Evolutionary conservation across 2,113 vertebrate species (phyloP).

Genomic region (Phylloscopus trochilus): DNA sequence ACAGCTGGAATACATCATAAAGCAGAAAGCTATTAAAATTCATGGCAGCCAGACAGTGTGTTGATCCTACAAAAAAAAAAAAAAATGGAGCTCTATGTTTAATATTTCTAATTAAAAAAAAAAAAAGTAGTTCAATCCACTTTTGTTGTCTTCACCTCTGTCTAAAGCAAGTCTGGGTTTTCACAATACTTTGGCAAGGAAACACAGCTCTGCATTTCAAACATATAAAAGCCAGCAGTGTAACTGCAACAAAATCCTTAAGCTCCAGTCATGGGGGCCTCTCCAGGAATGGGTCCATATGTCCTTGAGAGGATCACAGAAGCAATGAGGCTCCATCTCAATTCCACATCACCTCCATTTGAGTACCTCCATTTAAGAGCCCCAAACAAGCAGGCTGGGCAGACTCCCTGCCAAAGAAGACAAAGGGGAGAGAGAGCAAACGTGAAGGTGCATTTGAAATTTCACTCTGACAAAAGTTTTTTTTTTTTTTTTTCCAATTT

Average conservation of each 20-base stretch:
- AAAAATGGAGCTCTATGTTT: conserved; percentile 49
- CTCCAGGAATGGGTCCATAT: conserved; percentile 26
- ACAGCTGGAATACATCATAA: conserved; percentile 73
- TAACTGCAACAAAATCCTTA: conserved; percentile 44
- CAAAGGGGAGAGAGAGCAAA: neutral
- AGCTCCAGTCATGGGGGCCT: neutral
- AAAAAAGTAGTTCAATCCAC: conserved; percentile 35
- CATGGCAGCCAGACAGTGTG: conserved; percentile 51
- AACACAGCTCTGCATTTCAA: conserved; percentile 11
- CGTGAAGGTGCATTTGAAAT: neutral
- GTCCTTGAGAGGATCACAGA: conserved; percentile 30
- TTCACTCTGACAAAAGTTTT: neutral
- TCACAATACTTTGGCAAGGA: conserved; percentile 51
- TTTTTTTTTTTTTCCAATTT: neutral
- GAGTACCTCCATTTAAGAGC: neutral
- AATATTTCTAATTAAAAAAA: conserved; percentile 59
- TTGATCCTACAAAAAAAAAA: conserved; percentile 51
- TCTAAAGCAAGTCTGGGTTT: conserved; percentile 55
- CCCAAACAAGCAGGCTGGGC: neutral
- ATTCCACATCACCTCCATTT: neutral
- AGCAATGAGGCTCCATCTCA: neutral
- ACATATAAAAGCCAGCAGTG: conserved; percentile 28
- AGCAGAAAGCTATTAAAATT: conserved; percentile 51
- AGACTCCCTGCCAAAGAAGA: neutral
- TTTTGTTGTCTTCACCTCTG: conserved; percentile 64